phyloP scores from a whole-genome alignment of 2,113 vertebrate species.

The Lonchura striata region DNA sequence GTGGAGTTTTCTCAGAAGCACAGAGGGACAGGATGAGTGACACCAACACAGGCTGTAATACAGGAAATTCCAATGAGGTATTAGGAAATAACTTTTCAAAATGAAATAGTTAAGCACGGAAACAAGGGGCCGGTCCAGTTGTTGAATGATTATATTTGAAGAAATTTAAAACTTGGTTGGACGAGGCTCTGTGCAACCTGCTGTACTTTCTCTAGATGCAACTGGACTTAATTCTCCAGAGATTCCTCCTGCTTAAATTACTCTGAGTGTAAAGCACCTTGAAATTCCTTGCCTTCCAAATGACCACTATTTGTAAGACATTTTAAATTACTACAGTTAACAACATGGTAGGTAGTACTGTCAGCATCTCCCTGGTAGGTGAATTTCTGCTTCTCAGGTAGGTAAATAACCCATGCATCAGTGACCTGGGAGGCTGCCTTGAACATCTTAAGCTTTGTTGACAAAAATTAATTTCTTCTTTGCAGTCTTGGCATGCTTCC shows the following conservation, averaged over 20 bases:
- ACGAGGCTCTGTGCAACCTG: background rate
- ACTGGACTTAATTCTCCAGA: background rate
- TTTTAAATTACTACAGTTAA: background rate
- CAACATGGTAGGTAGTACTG: background rate
- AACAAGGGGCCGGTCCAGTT: background rate
- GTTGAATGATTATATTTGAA: background rate
- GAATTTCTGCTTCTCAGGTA: background rate
- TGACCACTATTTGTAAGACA: background rate
- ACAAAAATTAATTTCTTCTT: background rate
- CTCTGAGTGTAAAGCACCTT: background rate
- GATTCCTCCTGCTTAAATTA: background rate
- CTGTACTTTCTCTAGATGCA: background rate
- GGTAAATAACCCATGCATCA: background rate
- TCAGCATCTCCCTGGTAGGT: background rate
- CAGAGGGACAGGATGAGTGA: background rate
- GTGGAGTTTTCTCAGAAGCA: background rate
- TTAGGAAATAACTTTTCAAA: background rate
- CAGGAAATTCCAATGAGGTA: conserved; percentile 30
- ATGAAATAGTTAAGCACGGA: background rate
- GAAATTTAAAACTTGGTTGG: background rate
- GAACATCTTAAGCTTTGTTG: background rate
- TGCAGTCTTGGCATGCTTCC: background rate
- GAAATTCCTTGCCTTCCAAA: background rate
- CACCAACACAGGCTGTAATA: background rate
- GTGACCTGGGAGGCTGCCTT: background rate